Base-by-base conservation (phyloP, 1,140 invertebrate species). In the Chironomus striatipennis region DNA sequence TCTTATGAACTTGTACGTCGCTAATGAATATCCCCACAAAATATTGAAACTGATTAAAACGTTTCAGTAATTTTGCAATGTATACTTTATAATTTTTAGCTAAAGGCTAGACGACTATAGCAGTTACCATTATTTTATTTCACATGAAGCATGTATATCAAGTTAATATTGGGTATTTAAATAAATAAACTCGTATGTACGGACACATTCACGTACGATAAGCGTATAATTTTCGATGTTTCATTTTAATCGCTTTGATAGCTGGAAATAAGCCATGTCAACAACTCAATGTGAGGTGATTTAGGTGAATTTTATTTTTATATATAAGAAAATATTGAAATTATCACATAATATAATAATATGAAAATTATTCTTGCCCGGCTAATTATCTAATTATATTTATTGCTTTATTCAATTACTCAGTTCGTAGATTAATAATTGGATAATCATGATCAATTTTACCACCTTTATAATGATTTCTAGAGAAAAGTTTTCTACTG, bases 221-320 rank as follows among this genome's bases (percentile, higher is more conserved):
- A 57, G 47, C 47, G n/a, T 57, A n/a, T 57, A 57, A 57, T 57
- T 57, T 57, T 57, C 47, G 47, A 57, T 57, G 47, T 57, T 57
- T 10, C 47, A 57, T 12, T 57, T n/a, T 57, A 57, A 57, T 57
- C 47, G 47, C n/a, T 34, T n/a, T 34, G 24, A 34, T 34, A 34
- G 24, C 5, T 34, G 1, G 1, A 34, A 34, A 34, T 34, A 34
- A 34, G 24, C 24, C 2, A 2, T 34, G 24, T 34, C 24, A 34
- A 34, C 24, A 34, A 34, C 24, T 34, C 24, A 34, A 34, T 34
- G 24, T 34, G 24, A 2, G 24, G 47, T 57, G 47, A 57, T n/a
- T 57, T n/a, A 57, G n/a, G n/a, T n/a, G 9, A 57, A n/a, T n/a
- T 57, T 57, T 57, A 57, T 7, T 57, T n/a, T 5, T n/a, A 57